Conservation (phyloP, 2,888 invertebrate species). For the Notodonta dromedarius region DNA sequence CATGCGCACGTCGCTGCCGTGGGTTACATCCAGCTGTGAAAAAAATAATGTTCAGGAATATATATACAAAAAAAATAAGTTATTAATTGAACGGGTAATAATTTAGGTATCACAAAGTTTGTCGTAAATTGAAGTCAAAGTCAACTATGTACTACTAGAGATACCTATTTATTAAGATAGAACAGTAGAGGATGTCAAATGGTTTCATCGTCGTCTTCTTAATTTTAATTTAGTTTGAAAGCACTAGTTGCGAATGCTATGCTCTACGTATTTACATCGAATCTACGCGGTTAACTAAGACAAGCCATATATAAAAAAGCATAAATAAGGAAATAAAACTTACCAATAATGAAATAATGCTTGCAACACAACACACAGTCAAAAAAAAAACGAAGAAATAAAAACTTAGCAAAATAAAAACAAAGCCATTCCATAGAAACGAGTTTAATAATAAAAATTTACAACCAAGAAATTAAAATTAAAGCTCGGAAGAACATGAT, state of each 20-base stretch:
- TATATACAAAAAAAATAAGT: not conserved
- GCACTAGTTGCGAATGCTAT: slow-evolving; percentile 24
- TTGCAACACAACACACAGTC: slow-evolving; percentile 70
- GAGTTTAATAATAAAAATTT: slow-evolving; percentile 81
- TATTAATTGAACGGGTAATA: no score
- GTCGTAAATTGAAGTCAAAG: no score
- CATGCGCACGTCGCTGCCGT: slow-evolving; percentile 92
- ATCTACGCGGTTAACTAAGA: slow-evolving; percentile 24
- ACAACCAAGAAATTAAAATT: slow-evolving; percentile 80
- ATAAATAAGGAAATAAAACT: slow-evolving; percentile 56
- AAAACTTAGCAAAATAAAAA: slow-evolving; percentile 71
- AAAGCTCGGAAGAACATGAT: slow-evolving; percentile 83
- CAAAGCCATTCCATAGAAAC: slow-evolving; percentile 77
- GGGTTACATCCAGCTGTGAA: slow-evolving; percentile 87
- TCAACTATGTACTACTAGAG: no score
- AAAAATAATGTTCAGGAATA: slow-evolving; percentile 5
- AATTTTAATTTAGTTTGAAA: slow-evolving; percentile 24
- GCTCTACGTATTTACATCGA: slow-evolving; percentile 18
- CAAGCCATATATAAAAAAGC: slow-evolving; percentile 36
- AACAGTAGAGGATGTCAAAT: no score
- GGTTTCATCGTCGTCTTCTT: no score
- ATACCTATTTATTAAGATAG: no score
- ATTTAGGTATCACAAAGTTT: not conserved
- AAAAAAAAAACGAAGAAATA: slow-evolving; percentile 52
- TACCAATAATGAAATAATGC: slow-evolving; percentile 57